Base-by-base conservation (phyloP, 2,888 invertebrate species). In the Digitonthophagus gazella region DNA sequence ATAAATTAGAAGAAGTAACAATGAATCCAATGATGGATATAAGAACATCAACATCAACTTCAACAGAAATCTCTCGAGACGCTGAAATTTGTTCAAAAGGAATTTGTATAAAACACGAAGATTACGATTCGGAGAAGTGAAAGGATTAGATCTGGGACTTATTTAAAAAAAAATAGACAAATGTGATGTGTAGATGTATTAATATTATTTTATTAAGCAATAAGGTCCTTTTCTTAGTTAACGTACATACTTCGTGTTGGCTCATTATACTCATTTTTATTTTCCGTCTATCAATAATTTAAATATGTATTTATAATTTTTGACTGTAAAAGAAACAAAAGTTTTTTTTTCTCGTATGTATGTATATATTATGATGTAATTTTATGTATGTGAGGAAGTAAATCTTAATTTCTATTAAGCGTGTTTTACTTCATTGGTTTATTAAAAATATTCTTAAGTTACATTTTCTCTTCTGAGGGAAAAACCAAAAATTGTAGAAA, bases 1-100 rank as follows among this genome's bases (percentile, higher is more conserved):
- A 18, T 75, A 73, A 20, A 78, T 79, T 72, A 67, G 16, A 76
- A 73, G 54, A 64, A 16, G 54, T 22, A 2, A 44, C 28, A 5
- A 44, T 44, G 28, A 44, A 3, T 44, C 28, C 28, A 11, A 87
- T 73, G 83, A 84, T 8, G 85, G 86, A 88, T 3, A 81, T 91
- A 5, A 88, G 90, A 73, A 94, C 93, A 0, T 92, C 93, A 72
- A 94, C 93, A 0, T 92, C 93, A 1, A 92, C 91, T 77, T 92
- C 92, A 1, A 93, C 93, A 15, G 92, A 92, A 81, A 85, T 93
- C 58, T 92, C 93, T 11, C 91, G 93, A 75, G 93, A 94, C 86
- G 94, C 94, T 44, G 94, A 94, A 84, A 95, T 95, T 72, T 95
- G 95, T 79, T 95, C 91, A 81, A 89, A 92, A 79, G 95, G 95